Evolutionary conservation across 2,797 vertebrate species (phyloP).

Genomic region (Neomorphus geoffroyi): DNA sequence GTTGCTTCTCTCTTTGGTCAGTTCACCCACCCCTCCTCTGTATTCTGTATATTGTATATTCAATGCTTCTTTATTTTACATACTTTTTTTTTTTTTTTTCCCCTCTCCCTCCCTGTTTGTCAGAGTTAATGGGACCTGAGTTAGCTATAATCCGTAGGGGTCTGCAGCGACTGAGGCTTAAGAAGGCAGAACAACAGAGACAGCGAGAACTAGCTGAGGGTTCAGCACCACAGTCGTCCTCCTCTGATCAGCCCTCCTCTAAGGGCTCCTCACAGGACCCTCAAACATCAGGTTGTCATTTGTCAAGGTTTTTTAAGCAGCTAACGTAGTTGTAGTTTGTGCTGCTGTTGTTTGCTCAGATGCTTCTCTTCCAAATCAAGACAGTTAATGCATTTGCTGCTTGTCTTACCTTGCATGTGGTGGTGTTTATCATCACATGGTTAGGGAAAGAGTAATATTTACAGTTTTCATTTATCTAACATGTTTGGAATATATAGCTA

Average conservation of each 20-base stretch:
- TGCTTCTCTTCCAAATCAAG: conserved; percentile 58
- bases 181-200: conserved; percentile 92
- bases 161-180: conserved; percentile 92
- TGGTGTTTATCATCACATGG: conserved; percentile 47
- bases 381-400: conserved; percentile 58
- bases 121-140: conserved; percentile 91
- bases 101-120: conserved; percentile 66
- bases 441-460: neutral
- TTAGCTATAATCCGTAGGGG: conserved; percentile 99
- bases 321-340: conserved; percentile 60
- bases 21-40: neutral
- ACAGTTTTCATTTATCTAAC: neutral
- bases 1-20: conserved; percentile 28
- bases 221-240: conserved; percentile 73
- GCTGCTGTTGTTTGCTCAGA: conserved; percentile 67
- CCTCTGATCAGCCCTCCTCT: conserved; percentile 78
- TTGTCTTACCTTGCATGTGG: conserved; percentile 47
- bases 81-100: conserved; percentile 27
- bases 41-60: conserved; percentile 38
- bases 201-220: conserved; percentile 82
- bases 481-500: neutral
- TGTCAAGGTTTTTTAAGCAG: conserved; percentile 69
- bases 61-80: conserved; percentile 71
- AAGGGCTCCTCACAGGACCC: conserved; percentile 79
- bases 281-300: conserved; percentile 85